Evolutionary conservation across 2,797 vertebrate genomes (phyloP), one percentile per base, ranked within the genome.

Genomic region (Distichodus sexfasciatus): DNA sequence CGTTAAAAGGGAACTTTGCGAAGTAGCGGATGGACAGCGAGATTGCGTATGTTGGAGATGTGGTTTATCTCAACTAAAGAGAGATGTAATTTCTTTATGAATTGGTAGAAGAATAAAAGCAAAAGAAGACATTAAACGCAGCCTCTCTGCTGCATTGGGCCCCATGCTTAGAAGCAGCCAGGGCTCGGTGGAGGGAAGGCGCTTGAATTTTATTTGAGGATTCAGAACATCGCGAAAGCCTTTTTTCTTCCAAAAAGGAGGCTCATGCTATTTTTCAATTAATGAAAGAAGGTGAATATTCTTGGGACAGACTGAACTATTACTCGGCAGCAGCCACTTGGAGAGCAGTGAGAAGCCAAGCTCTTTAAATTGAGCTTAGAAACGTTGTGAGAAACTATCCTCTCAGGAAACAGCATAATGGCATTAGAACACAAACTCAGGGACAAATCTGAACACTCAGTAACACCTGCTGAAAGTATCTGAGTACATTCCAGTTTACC

Each of bases 231-330:
- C 35, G n/a, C n/a, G n/a, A n/a, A n/a, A n/a, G n/a, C n/a, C n/a
- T n/a, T n/a, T n/a, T n/a, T 66, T 26, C 35, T 17, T 69, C 38
- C 29, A 54, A 26, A 51, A 72, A 26, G 43, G 33, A n/a, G 57
- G 68, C 57, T 23, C 31, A 28, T 60, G 44, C 19, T 28, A 29
- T 75, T 67, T 74, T 71, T 63, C 71, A 71, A 76, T 75, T 78
- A 71, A 71, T 61, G 28, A 51, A 24, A 63, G 2, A 4, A 53
- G 24, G 24, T 24, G 2, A 55, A 28, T 26, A 51, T 47, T 28
- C 10, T 28, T 38, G 19, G 38, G 40, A 23, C 28, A 58, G 69
- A 76, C 79, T 70, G 58, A 59, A 77, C 64, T 67, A 66, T 76
- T 68, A 51, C 53, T 46, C 21, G 38, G 53, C 63, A 74, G 54